Evolutionary conservation across 2,113 vertebrate species (phyloP), one percentile per base, ranked within the genome.

Genomic region (Motacilla tschutschensis): DNA sequence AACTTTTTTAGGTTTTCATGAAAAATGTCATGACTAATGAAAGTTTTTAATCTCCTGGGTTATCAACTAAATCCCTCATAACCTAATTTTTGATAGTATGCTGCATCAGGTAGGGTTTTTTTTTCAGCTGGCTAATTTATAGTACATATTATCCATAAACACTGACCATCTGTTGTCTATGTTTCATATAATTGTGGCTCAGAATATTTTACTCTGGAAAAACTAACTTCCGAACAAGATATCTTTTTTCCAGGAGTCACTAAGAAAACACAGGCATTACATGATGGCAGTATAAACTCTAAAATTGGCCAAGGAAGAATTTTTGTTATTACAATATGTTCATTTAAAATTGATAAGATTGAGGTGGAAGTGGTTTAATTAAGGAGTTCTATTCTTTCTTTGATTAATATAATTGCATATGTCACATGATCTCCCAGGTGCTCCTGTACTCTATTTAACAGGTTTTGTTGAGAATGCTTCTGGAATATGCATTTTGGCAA

Each of bases 81-180:
- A 93, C 93, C 89, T 95, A 71, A 89, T 92, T 91, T 93, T 85
- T 87, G 48, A 53, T 89, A 60, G 80, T 47, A 66, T 75, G 83
- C 77, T 86, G 63, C 40, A 86, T 94, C 92, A 93, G 86, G 93
- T 92, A 79, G 63, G 4, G 11, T 4, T 14, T 87, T 69, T 73
- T 88, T 83, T 92, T 76, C n/a, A 93, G 57, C 78, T 76, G 40
- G 67, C 67, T 92, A 84, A 88, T 91, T 95, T 92, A 44, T 24
- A 43, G 44, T 70, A n/a, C 43, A 35, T 81, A 78, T 29, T 83
- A 87, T 93, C 59, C 36, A 66, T 87, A 91, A 94, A 77, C 36
- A 60, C 24, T 60, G 53, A 71, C 84, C 82, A 87, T 92, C 84
- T 93, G 86, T 90, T 91, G 64, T 71, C 64, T 76, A 2, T 64